These are phyloP conservation scores for Sitta europaea DNA, from an alignment of 2,113 vertebrate species.

Conservation along the genomic window DNA sequence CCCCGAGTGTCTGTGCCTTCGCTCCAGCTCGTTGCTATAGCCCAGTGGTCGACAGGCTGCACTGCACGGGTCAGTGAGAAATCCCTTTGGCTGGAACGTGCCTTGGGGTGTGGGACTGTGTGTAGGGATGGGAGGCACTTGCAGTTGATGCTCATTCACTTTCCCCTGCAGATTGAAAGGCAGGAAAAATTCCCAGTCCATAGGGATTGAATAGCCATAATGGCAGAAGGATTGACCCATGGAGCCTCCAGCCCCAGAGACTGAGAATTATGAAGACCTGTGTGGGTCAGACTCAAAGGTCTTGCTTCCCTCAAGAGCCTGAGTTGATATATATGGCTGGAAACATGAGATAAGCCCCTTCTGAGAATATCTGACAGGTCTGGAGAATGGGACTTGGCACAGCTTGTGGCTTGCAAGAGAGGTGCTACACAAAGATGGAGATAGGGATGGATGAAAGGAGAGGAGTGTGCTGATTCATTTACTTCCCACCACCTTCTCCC, in stretches of 20 bases:
- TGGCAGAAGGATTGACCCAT: not conserved
- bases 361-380: not conserved
- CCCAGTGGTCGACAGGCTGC: not conserved
- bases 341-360: not conserved
- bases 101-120: not conserved
- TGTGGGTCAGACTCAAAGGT: not conserved
- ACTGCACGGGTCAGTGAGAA: not conserved
- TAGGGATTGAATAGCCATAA: accelerated
- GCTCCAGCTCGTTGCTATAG: not conserved
- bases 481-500: not conserved
- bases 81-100: not conserved
- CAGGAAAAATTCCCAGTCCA: not conserved
- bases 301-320: not conserved
- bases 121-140: not conserved
- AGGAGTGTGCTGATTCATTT: not conserved
- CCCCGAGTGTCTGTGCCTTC: not conserved
- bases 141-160: not conserved
- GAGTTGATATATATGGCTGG: not conserved
- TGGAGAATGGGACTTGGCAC: not conserved
- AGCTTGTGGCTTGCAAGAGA: not conserved
- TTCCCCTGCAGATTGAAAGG: not conserved
- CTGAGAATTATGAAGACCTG: not conserved
- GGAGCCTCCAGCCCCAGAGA: not conserved
- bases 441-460: not conserved
- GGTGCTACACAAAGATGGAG: not conserved